phyloP scores from a whole-genome alignment of 2,113 vertebrate species.

The Carassius carassius region DNA sequence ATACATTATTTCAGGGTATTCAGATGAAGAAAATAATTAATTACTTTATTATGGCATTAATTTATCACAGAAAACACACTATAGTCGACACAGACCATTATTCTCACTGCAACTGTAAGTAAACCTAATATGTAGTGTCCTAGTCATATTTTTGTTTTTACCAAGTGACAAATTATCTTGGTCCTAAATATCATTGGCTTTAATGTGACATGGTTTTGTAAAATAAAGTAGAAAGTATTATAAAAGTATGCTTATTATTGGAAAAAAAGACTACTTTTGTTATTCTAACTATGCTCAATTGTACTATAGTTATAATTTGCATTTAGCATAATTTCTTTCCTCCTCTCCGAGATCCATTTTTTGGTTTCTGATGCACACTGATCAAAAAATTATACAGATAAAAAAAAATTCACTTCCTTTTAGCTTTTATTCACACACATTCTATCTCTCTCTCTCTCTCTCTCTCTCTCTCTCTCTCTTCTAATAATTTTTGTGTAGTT shows the following conservation, averaged over 20 bases:
- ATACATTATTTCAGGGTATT: neutral
- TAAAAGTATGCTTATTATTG: too few species aligned
- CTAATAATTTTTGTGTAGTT: conserved; percentile 70
- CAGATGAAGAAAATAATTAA: neutral
- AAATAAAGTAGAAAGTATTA: neutral
- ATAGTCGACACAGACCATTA: neutral
- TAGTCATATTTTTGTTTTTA: neutral
- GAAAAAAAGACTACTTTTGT: neutral
- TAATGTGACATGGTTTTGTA: neutral
- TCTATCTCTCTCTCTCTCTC: neutral
- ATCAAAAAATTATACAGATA: neutral
- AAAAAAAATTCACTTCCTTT: too few species aligned
- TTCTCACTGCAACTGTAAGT: neutral
- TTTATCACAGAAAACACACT: neutral
- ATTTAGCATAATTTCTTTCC: neutral
- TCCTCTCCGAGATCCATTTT: neutral
- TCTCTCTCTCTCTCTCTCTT: neutral
- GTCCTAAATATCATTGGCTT: too few species aligned
- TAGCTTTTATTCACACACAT: neutral
- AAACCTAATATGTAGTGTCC: neutral
- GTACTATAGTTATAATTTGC: neutral
- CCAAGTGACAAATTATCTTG: neutral
- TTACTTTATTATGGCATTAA: neutral
- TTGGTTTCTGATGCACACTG: neutral
- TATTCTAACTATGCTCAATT: neutral